Base-by-base conservation (phyloP, 1,140 invertebrate genomes). In the Mycetomoellerius zeteki region DNA sequence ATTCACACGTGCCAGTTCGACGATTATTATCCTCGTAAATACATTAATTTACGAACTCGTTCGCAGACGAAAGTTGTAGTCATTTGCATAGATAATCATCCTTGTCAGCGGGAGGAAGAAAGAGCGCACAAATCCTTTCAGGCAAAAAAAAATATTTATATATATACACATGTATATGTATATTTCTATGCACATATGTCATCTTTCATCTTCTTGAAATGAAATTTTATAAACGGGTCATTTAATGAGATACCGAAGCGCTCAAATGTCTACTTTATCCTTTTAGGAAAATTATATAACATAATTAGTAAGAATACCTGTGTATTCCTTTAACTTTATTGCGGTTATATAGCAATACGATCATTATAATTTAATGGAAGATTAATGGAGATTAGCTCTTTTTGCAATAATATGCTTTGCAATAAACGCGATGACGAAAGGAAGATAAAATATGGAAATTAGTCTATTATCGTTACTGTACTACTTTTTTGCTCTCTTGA, bases 1-100 rank as follows among this genome's bases (percentile, higher is more conserved):
- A 71, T 89, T 90, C 88, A 64, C 73, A 87, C 78, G 58, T 87
- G 73, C 67, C 65, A 72, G 78, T 87, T 87, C 43, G 54, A 54
- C 33, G 72, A 86, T 43, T 24, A 43, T 16, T 73, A 50, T 43
- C 3, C 54, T 50, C 84, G 64, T 89, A 89, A 87, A 90, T 52
- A 58, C 14, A 47, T 87, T 78, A 82, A 86, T 90, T 90, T 89
- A 90, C 60, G 47, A 64, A 72, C 52, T 33, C 47, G 60, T 75
- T 54, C 33, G 12, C 21, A 47, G 27, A 60, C 12, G 30, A 52
- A 50, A 73, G 14, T n/a, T 8, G 24, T 8, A 16, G n/a, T 43
- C 14, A n/a, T 50, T 71, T 50, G 56, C 37, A 54, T 60, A 58
- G 12, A 43, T 62, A 50, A 85, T 85, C 24, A 24, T 60, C 30